Conservation (phyloP, 2,888 invertebrate genomes). For the Mythimna impura region DNA sequence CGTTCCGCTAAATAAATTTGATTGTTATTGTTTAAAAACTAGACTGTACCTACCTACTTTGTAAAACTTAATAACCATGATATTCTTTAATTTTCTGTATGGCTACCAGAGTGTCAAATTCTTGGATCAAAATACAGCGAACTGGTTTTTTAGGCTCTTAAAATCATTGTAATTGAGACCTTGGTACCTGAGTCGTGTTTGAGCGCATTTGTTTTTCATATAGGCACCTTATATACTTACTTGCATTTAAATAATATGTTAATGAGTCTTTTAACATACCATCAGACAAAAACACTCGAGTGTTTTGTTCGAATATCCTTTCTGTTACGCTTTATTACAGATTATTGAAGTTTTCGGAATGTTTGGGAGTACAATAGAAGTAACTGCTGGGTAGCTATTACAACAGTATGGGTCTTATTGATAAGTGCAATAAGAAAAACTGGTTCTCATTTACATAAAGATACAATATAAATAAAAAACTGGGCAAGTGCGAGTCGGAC, state of each 20-base stretch:
- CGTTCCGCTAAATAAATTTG: conserved; percentile 40
- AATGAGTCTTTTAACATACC: conserved; percentile 24
- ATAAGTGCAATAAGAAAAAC: not conserved
- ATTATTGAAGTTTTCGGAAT: not conserved
- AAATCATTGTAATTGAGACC: conserved; percentile 19
- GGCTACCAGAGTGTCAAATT: conserved; percentile 8
- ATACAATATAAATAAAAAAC: too few species aligned
- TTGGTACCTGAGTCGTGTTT: conserved; percentile 30
- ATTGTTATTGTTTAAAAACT: conserved; percentile 35
- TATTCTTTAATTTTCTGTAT: conserved; percentile 16
- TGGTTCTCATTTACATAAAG: conserved; percentile 1
- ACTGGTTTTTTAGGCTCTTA: conserved; percentile 6
- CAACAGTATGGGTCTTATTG: not conserved
- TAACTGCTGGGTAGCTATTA: not conserved
- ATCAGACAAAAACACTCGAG: conserved; percentile 8
- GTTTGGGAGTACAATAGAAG: not conserved
- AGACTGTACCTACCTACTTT: not conserved
- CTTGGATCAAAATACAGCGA: conserved; percentile 2
- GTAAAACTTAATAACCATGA: conserved; percentile 38
- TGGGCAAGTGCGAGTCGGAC: too few species aligned
- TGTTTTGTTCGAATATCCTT: conserved; percentile 11
- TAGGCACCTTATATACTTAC: conserved; percentile 7
- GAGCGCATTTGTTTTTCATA: conserved; percentile 26
- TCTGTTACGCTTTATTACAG: conserved; percentile 8
- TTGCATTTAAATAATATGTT: conserved; percentile 36